Evolutionary conservation across 30 jellyfish, hydroid and myxozoan genomes (phyloP).

Genomic region (Clytia hemisphaerica): DNA sequence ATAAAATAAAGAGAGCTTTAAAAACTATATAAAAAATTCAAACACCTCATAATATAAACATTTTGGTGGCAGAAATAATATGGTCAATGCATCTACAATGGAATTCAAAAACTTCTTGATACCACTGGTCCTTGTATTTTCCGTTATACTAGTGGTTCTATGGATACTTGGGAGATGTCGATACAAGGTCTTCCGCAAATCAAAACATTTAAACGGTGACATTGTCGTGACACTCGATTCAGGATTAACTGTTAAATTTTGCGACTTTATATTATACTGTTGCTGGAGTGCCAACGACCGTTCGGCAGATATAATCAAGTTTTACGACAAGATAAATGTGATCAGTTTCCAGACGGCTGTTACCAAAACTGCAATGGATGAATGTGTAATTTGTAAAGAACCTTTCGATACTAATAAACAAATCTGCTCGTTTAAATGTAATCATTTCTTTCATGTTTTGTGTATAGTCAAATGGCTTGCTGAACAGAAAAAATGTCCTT

Average conservation of each 20-base stretch:
- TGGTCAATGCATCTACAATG: no score
- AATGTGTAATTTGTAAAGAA: slow-evolving; percentile 13
- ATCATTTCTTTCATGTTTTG: slow-evolving; percentile 1
- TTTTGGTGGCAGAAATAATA: no score
- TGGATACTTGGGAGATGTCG: slow-evolving; percentile 12
- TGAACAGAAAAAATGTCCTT: slow-evolving; percentile 7
- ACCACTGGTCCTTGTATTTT: slow-evolving; percentile 10
- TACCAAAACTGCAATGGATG: slow-evolving; percentile 7
- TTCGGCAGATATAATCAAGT: slow-evolving; percentile 14
- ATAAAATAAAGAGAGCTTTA: no score
- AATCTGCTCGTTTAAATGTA: slow-evolving; percentile 6
- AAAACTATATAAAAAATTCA: no score
- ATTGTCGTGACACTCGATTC: not conserved
- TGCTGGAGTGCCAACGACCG: slow-evolving; percentile 23
- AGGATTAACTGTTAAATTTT: not conserved
- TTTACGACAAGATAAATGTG: slow-evolving; percentile 13
- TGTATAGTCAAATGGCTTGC: slow-evolving; percentile 15
- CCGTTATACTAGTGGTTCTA: not conserved
- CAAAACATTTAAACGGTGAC: not conserved
- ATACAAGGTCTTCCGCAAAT: not conserved
- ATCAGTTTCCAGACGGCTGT: slow-evolving; percentile 11
- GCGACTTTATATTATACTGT: not conserved
- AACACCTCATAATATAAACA: no score
- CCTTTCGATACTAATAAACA: slow-evolving; percentile 1
- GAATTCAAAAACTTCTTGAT: slow-evolving; percentile 3